Base-by-base conservation (phyloP, 1,140 invertebrate species). In the Drosophila simulans region DNA sequence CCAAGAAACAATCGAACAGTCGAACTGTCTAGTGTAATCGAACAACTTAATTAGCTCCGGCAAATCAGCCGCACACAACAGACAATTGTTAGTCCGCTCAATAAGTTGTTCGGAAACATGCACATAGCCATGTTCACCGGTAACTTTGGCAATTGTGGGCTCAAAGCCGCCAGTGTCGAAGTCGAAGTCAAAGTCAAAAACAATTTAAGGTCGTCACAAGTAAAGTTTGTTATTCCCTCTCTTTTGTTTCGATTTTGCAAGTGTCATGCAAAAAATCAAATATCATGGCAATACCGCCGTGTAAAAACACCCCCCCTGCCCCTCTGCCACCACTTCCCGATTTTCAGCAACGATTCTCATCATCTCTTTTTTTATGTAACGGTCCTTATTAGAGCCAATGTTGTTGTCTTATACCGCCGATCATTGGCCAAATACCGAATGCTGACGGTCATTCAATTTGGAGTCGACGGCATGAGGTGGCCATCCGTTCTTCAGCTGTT, bases 181-280 rank as follows among this genome's bases (percentile, higher is more conserved):
- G 46, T 48, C 55, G 58, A 65, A 85, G 60, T 81, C 82, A 82
- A 86, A 86, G 78, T 81, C 78, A 88, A 81, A 86, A 80, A 82
- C 65, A 68, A 82, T 88, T 86, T 86, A 88, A 86, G 82, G 82
- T 88, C 82, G 79, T 56, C 56, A 60, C 76, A 79, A 79, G 63
- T 60, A 57, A 40, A 65, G 45, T 37, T 76, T 52, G 27, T 43
- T 77, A 55, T 53, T 4, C 15, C 13, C 12, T 39, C 34, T 55
- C 15, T 68, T 69, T 45, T 55, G n/a, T 42, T 8, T 48, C 25
- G 12, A n/a, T 58, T 62, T 52, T 45, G 56, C 74, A 43, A 74
- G 45, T 65, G 80, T 79, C 80, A 77, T 70, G 74, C 20, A 35
- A 7, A 64, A 70, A 69, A 66, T 42, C n/a, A 72, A 71, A 57